Base-by-base conservation (phyloP, 2,113 vertebrate genomes). In the Archilochus colubris region DNA sequence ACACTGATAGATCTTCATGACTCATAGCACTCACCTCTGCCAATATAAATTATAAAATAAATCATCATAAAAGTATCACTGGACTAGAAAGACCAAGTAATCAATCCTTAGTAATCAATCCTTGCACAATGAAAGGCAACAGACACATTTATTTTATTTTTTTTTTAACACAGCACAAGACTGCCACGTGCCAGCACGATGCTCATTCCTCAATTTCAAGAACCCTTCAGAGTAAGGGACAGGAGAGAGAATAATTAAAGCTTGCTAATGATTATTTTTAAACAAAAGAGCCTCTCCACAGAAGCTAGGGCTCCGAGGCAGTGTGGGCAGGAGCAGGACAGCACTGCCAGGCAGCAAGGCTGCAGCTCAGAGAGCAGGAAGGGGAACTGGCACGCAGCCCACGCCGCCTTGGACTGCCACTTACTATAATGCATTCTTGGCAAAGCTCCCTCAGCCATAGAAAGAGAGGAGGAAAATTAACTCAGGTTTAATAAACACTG, bases 381-480 rank as follows among this genome's bases (percentile, higher is more conserved):
- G 0, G 64, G 69, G 51, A 40, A 18, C 79, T 92, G 95, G 96
- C 83, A 27, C 1, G 0, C 4, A 44, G 93, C 84, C 95, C 20
- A 0, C 0, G 0, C 73, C 1, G 2, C 64, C 77, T n/a, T 31
- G 38, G 31, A 62, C 80, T 20, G 13, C 48, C 25, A 46, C 66
- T 31, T 24, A 73, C 18, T 66, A 18, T 5, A 70, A n/a, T 14
- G 57, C 74, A 14, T 4, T 23, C 0, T 76, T 93, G 94, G 91
- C 91, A 86, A 31, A 46, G 83, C 84, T 91, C 95, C 86, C 82
- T 88, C 53, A 59, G 74, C 94, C 73, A 10, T 15, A n/a, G 59
- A 86, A 82, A 74, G 74, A 55, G 15, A 63, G 67, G 59, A 91
- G 78, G 87, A 96, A 92, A 91, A 91, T 92, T 89, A 95, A 84